Evolutionary conservation across 2,888 invertebrate genomes (phyloP).

Genomic region (Lampropteryx suffumata): DNA sequence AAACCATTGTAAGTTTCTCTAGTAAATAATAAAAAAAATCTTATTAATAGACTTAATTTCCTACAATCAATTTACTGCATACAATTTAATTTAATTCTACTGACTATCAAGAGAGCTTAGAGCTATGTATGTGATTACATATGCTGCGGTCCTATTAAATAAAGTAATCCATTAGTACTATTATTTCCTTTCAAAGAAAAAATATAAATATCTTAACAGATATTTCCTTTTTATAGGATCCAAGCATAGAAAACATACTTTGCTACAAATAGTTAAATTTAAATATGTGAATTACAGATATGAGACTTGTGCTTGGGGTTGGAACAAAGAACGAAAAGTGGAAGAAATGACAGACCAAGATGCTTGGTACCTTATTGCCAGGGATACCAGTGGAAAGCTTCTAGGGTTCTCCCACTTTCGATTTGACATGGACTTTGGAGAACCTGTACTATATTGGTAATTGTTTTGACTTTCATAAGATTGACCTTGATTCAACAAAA

Average conservation of each 20-base stretch:
- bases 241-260: background rate
- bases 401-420: constrained; percentile 92
- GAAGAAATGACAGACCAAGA: constrained; percentile 88
- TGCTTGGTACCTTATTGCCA: constrained; percentile 89
- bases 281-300: constrained; percentile 68
- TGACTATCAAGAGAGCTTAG: no score
- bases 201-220: no score
- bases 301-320: constrained; percentile 91
- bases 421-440: constrained; percentile 91
- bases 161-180: no score
- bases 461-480: constrained; percentile 34
- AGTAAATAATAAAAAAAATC: no score
- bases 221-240: no score
- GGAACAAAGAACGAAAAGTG: constrained; percentile 88
- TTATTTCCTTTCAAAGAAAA: no score
- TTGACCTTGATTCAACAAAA: no score
- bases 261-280: background rate
- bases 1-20: constrained; percentile 85
- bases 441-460: constrained; percentile 91
- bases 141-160: no score
- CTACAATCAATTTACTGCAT: no score
- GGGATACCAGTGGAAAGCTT: constrained; percentile 69
- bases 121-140: no score
- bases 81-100: no score
- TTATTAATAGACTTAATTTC: no score